A percentile compares a stretch with the other conserved stretches of the same genome.
Conservation (phyloP, 2,113 vertebrate genomes). For the Mesocricetus auratus region DNA sequence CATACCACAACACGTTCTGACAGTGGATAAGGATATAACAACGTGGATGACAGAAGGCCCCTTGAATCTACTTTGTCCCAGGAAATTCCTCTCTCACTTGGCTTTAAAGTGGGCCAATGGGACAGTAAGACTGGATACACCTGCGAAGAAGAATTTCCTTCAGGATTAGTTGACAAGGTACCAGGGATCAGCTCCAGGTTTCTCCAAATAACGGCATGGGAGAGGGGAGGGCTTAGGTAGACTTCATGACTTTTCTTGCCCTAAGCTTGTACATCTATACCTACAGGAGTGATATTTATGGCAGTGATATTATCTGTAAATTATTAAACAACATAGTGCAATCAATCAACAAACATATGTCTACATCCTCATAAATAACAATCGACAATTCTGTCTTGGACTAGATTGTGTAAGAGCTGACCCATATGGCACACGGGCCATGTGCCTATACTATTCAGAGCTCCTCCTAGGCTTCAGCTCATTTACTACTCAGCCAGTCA, state of each 20-base stretch:
- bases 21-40: not conserved
- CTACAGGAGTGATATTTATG: conserved; percentile 1
- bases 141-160: conserved; percentile 1
- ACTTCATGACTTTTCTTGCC: not conserved
- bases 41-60: fast-evolving
- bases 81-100: conserved; percentile 27
- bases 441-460: not conserved
- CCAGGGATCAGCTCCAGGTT: not conserved
- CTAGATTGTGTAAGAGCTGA: not conserved
- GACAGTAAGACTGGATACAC: not conserved
- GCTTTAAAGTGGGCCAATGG: not conserved
- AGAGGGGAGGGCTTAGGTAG: not conserved
- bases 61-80: not conserved
- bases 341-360: not conserved
- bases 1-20: not conserved
- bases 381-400: not conserved
- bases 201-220: not conserved
- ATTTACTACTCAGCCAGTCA: not conserved
- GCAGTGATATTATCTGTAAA: not conserved
- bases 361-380: not conserved
- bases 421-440: not conserved
- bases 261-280: conserved; percentile 1
- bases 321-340: not conserved
- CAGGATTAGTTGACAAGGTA: not conserved
- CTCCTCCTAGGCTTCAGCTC: not conserved